Percentiles rank a stretch among this genome's conserved stretches.
Evolutionary conservation across 2,797 vertebrate genomes (phyloP).

Genomic region (Poeciliopsis gracilis): DNA sequence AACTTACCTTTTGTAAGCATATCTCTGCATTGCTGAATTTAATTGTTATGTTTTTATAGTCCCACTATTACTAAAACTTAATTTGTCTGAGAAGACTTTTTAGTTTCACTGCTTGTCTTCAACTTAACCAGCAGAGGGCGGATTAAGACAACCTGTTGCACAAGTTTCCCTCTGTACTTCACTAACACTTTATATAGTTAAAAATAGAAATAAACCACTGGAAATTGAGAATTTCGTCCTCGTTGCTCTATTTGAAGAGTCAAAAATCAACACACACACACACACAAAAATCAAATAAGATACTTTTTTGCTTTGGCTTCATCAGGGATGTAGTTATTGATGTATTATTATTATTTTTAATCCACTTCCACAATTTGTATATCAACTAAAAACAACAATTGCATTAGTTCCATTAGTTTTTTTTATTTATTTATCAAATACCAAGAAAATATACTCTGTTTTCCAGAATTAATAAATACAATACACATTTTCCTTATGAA

Average conservation of each 20-base stretch:
- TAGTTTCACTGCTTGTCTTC: background rate
- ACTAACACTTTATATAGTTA: background rate
- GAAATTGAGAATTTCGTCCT: background rate
- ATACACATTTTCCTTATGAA: slow-evolving; percentile 92
- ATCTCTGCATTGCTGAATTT: background rate
- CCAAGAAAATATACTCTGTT: slow-evolving; percentile 94
- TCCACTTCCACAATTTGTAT: background rate
- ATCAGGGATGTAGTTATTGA: background rate
- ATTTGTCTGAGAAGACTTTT: background rate
- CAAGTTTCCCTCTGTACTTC: background rate
- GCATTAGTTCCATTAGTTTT: slow-evolving; percentile 1
- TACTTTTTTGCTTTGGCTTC: too few species aligned
- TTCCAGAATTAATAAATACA: slow-evolving; percentile 95
- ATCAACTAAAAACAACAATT: slow-evolving; percentile 5
- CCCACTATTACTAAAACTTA: background rate
- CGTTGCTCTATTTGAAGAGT: background rate
- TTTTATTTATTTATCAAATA: slow-evolving; percentile 74
- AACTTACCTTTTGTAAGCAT: background rate
- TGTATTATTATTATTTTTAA: background rate
- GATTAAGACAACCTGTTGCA: slow-evolving; percentile 33
- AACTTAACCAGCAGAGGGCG: slow-evolving; percentile 65
- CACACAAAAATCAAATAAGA: background rate
- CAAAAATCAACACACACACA: background rate
- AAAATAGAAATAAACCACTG: background rate
- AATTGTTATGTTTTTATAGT: background rate